These are phyloP conservation scores for Mactromeris polynyma DNA, from an alignment of 2,888 invertebrate species.

Conservation along the genomic window DNA sequence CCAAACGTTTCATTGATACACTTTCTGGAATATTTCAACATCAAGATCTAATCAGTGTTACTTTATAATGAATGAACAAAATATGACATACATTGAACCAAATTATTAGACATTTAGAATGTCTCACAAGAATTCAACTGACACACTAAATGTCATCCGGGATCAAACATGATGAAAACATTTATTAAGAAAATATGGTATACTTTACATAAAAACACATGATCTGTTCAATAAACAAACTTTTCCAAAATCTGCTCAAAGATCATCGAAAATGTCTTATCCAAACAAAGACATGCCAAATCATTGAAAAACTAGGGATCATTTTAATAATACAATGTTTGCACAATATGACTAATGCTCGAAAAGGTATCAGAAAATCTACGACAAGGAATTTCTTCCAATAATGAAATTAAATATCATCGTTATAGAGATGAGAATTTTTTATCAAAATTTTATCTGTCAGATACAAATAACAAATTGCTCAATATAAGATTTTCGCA, in stretches of 20 bases:
- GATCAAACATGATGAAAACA: background rate
- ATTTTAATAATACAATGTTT: background rate
- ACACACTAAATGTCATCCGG: background rate
- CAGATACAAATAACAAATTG: constrained; percentile 23
- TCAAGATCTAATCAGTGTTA: too few relatives aligned
- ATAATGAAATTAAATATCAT: background rate
- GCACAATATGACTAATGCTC: background rate
- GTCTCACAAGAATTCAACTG: background rate
- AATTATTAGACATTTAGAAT: background rate
- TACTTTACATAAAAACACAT: background rate
- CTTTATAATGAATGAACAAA: background rate
- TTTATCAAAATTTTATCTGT: constrained; percentile 9
- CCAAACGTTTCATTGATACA: too few relatives aligned
- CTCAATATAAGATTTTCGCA: background rate
- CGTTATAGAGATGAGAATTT: background rate
- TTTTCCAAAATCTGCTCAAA: background rate
- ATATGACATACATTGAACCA: too few relatives aligned
- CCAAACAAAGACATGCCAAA: constrained; percentile 12
- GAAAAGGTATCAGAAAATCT: background rate
- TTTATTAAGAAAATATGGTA: background rate
- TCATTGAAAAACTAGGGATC: constrained; percentile 5
- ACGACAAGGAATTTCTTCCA: background rate
- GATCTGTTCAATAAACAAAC: constrained; percentile 14
- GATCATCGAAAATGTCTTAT: background rate
- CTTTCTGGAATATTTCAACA: too few relatives aligned